Evolutionary conservation across 2,888 invertebrate genomes (phyloP).

Genomic region (Allacma fusca): DNA sequence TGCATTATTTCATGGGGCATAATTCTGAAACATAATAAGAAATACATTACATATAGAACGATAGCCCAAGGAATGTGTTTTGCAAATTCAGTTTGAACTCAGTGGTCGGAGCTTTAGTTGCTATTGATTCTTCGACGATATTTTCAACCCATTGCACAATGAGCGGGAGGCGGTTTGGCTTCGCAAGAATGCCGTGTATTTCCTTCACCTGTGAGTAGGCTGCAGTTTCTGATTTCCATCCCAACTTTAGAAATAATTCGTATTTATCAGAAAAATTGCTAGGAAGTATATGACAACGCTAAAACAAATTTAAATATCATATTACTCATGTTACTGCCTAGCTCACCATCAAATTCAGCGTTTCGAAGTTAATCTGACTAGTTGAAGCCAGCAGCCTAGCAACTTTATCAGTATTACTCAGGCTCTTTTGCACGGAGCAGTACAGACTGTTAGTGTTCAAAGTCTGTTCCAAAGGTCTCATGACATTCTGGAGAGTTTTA

Average conservation of each 20-base stretch:
- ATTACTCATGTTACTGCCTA: not conserved
- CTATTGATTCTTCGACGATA: slow-evolving; percentile 12
- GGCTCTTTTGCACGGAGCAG: slow-evolving; percentile 3
- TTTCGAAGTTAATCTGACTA: slow-evolving; percentile 19
- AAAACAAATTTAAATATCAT: not conserved
- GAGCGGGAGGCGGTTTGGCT: slow-evolving; percentile 7
- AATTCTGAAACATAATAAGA: not conserved
- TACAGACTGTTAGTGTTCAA: slow-evolving; percentile 25
- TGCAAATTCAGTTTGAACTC: slow-evolving; percentile 35
- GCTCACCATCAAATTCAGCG: not conserved
- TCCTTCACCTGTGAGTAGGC: not conserved
- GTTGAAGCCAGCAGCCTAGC: not conserved
- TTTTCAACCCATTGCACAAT: slow-evolving; percentile 25
- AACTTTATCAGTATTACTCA: slow-evolving; percentile 5
- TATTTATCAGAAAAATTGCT: too few species aligned
- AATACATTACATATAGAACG: slow-evolving; percentile 19
- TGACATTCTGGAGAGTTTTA: slow-evolving; percentile 26
- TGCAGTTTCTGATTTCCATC: not conserved
- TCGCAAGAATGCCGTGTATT: slow-evolving; percentile 14
- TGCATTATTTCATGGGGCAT: not conserved
- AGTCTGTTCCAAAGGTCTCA: slow-evolving; percentile 27
- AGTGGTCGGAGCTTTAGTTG: not conserved
- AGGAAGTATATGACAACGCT: not conserved
- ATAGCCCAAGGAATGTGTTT: slow-evolving; percentile 15
- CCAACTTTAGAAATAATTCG: not conserved